Base-by-base conservation (phyloP, 2,888 invertebrate species). In the Digitonthophagus gazella region DNA sequence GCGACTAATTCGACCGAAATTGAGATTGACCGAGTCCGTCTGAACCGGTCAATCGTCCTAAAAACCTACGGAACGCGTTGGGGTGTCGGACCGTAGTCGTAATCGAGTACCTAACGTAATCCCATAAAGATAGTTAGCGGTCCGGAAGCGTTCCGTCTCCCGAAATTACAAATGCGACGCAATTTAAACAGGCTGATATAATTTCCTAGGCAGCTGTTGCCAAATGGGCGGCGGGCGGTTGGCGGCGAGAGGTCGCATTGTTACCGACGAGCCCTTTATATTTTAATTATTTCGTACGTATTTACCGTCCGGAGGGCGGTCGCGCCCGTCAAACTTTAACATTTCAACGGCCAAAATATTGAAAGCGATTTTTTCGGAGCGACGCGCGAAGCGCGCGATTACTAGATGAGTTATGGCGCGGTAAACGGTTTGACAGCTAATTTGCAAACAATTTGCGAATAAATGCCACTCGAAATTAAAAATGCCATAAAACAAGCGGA, bases 91-190 rank as follows among this genome's bases (percentile, higher is more conserved):
- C n/a, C n/a, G n/a, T n/a, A n/a, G 28, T 44, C 2, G 28, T 44
- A 44, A 44, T 44, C 28, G 28, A 44, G 18, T 18, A 61, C 19
- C 61, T 61, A 61, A 61, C 20, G 61, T 61, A 61, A 61, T 61
- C 20, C 16, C 18, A 61, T 61, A 61, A 61, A 61, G 61, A 61
- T 61, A 15, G 61, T 61, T 61, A 61, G 61, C 61, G 61, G 61
- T 61, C 61, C n/a, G 61, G 28, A 44, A 44, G 61, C 61, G 16
- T 61, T 20, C 19, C 18, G 20, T 61, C 20, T 61, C 61, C 19
- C 20, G 61, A 61, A 61, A 61, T 61, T 61, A 61, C 61, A 16
- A 61, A 61, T 61, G 61, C 61, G n/a, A 20, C 18, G 20, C 61
- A 61, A 61, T 61, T 20, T 19, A 20, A 61, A 19, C 61, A 58